Evolutionary conservation across 2,888 invertebrate species (phyloP), one percentile per base, ranked within the genome.

Genomic region (Catocala fraxini): DNA sequence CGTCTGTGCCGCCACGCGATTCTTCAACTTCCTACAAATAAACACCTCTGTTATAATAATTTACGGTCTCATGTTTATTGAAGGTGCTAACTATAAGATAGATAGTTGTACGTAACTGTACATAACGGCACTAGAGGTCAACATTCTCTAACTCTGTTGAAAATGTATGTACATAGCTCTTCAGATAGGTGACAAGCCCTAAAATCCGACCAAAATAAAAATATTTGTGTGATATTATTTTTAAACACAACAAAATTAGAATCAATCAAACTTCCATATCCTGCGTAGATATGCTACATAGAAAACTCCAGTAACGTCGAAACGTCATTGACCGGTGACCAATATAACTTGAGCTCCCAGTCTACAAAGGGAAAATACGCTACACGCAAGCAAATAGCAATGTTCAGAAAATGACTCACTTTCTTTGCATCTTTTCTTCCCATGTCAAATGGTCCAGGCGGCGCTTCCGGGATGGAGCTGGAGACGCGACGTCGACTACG

Each of bases 1-100:
- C 52, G 98, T 98, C 91, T 99, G 99, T 3, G 99, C 99, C 41
- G 99, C 99, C 34, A 99, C 98, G 73, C 99, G 96, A 88, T 99
- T 99, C 89, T 99, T 99, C 79, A 99, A 88, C 93, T 99, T 99
- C 88, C 99, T 98, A 42, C 51, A 67, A 66, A 58, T 46, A 68
- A 73, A 64, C 46, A 52, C 12, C 15, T 10, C 9, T 39, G n/a
- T 33, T 67, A 65, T 54, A 65, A 65, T 48, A 72, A 65, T 67
- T 75, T 65, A 45, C 51, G 34, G 15, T 41, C 41, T 52, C 25
- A 33, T 53, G 33, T n/a, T 39, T 51, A 69, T 49, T 51, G 45
- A 15, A 66, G 49, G 66, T 68, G 71, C 53, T 65, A 73, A 73
- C 47, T 63, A 33, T 63, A 33, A 49, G 12, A 12, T 10, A 48